phyloP scores from a whole-genome alignment of 2,113 vertebrate species.

The Corydoras maculifer region DNA sequence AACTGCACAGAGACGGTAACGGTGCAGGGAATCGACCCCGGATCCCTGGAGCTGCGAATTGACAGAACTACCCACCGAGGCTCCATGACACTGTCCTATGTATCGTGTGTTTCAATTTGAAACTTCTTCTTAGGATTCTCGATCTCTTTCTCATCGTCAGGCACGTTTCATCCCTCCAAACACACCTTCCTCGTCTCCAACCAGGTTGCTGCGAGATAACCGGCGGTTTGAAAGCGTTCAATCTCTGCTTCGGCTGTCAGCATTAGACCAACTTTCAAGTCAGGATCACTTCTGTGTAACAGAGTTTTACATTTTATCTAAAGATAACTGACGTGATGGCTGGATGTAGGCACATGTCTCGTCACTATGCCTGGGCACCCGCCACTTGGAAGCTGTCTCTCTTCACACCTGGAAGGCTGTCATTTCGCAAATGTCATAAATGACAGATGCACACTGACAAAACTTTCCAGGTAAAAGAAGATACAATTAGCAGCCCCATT shows the following conservation, averaged over 20 bases:
- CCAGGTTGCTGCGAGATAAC: no score
- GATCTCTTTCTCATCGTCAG: no score
- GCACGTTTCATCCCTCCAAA: no score
- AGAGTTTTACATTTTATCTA: constrained; percentile 17
- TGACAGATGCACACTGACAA: constrained; percentile 70
- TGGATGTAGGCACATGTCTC: constrained; percentile 58
- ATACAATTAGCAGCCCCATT: constrained; percentile 70
- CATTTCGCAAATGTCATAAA: constrained; percentile 60
- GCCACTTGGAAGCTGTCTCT: constrained; percentile 50
- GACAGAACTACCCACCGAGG: no score
- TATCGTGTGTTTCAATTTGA: no score
- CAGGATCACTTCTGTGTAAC: constrained; percentile 10
- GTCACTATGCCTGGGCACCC: constrained; percentile 42
- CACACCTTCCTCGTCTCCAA: no score
- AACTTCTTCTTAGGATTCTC: no score
- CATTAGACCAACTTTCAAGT: constrained; percentile 15
- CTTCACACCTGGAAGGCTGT: constrained; percentile 59
- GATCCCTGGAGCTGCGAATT: no score
- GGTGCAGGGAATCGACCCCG: no score
- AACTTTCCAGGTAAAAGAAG: constrained; percentile 62
- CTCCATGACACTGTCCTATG: no score
- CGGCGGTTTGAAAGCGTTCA: neutral
- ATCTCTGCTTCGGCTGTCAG: constrained; percentile 15
- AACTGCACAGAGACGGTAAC: no score
- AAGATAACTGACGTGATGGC: constrained; percentile 60